These are phyloP conservation scores for Philotrypesis tridentata DNA, from an alignment of 1,140 invertebrate genomes.

Conservation along the genomic window DNA sequence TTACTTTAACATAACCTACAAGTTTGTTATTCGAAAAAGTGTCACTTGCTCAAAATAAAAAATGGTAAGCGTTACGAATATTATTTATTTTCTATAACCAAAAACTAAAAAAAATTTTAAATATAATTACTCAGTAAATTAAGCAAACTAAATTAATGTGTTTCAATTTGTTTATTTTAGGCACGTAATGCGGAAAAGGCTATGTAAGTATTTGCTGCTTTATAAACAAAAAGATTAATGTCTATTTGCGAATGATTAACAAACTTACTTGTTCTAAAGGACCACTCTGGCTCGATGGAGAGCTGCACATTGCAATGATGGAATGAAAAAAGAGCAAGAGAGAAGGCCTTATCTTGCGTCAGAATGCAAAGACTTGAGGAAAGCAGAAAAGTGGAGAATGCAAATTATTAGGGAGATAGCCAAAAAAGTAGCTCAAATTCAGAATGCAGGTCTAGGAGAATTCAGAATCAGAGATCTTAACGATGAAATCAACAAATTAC, in stretches of 20 bases:
- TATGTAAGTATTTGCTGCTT: slow-evolving; percentile 79
- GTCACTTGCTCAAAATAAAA: too few relatives aligned
- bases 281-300: slow-evolving; percentile 96
- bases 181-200: slow-evolving; percentile 89
- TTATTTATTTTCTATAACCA: too few relatives aligned
- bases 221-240: slow-evolving; percentile 20
- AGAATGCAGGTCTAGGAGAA: slow-evolving; percentile 98
- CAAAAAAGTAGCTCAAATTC: slow-evolving; percentile 99
- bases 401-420: slow-evolving; percentile 98
- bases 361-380: slow-evolving; percentile 91
- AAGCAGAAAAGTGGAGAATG: slow-evolving; percentile 95
- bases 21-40: too few relatives aligned
- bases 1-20: too few relatives aligned
- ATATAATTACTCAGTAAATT: too few relatives aligned
- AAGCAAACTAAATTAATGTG: not conserved
- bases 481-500: slow-evolving; percentile 99
- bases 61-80: too few relatives aligned
- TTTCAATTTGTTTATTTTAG: slow-evolving; percentile 68
- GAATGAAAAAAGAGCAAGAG: slow-evolving; percentile 84
- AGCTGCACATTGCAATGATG: slow-evolving; percentile 92
- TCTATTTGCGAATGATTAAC: slow-evolving; percentile 36
- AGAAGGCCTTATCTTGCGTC: slow-evolving; percentile 94
- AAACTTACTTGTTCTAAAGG: slow-evolving; percentile 75
- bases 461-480: slow-evolving; percentile 98
- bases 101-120: too few relatives aligned